phyloP scores from a whole-genome alignment of 1,140 invertebrate genomes.

The Solenopsis fugax region DNA sequence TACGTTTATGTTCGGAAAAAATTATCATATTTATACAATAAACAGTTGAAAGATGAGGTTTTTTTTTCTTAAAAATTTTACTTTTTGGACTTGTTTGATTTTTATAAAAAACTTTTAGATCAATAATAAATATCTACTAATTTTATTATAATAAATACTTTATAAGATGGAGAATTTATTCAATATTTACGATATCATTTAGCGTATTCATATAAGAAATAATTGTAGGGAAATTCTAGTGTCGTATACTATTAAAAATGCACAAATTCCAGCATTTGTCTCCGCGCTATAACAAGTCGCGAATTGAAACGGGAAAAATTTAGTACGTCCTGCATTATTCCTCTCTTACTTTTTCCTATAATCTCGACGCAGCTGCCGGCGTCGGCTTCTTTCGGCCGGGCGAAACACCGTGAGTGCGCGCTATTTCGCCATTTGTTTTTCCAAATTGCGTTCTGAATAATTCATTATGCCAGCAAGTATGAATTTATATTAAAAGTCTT shows the following conservation, averaged over 20 bases:
- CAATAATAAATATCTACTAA: background rate
- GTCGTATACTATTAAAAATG: constrained; percentile 19
- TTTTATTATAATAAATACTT: background rate
- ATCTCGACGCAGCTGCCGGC: constrained; percentile 50
- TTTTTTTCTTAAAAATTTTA: no score
- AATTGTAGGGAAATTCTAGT: background rate
- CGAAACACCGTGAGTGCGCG: background rate
- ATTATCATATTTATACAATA: no score
- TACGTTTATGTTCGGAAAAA: no score
- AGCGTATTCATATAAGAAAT: background rate
- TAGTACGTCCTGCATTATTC: constrained; percentile 51
- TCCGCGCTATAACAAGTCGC: constrained; percentile 46
- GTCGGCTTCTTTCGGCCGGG: constrained; percentile 39
- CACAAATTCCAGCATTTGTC: constrained; percentile 29
- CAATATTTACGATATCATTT: background rate
- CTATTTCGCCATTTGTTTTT: constrained; percentile 75
- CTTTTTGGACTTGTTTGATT: no score
- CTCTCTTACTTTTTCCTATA: constrained; percentile 53
- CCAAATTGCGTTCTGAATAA: constrained; percentile 78
- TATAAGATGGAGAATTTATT: background rate
- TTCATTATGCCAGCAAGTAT: constrained; percentile 73
- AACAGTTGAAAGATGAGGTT: no score
- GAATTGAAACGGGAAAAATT: constrained; percentile 61
- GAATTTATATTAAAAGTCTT: constrained; percentile 79
- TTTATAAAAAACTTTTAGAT: no score